phyloP scores from a whole-genome alignment of 2,888 invertebrate genomes.

The Globia sparganii region DNA sequence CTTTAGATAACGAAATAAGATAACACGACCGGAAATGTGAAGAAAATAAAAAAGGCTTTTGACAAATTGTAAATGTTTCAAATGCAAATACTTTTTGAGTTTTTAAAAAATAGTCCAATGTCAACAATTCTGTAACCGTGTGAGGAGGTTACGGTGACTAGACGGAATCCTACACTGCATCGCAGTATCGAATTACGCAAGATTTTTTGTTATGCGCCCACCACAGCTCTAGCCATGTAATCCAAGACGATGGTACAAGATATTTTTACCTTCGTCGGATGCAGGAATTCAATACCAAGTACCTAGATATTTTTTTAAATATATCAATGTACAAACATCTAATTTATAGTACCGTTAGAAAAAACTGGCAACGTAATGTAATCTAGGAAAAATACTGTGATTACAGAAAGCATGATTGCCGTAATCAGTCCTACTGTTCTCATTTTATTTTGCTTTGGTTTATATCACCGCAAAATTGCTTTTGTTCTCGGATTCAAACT shows the following conservation, averaged over 20 bases:
- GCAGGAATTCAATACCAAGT: constrained; percentile 72
- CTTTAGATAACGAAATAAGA: constrained; percentile 79
- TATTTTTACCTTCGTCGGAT: constrained; percentile 82
- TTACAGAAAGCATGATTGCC: constrained; percentile 64
- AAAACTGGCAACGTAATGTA: constrained; percentile 59
- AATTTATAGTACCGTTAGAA: constrained; percentile 65
- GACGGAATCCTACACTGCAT: constrained; percentile 84
- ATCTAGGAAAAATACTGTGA: constrained; percentile 64
- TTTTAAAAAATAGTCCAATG: constrained; percentile 24
- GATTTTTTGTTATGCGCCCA: constrained; percentile 80
- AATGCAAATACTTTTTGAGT: constrained; percentile 30
- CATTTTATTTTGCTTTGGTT: constrained; percentile 62
- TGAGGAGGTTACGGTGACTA: constrained; percentile 82
- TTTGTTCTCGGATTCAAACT: constrained; percentile 58
- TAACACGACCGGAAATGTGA: constrained; percentile 77
- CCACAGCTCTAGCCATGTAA: constrained; percentile 84
- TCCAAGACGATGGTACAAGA: constrained; percentile 76
- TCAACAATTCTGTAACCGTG: constrained; percentile 67
- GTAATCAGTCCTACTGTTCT: constrained; percentile 62
- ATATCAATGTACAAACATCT: constrained; percentile 52
- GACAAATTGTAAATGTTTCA: constrained; percentile 27
- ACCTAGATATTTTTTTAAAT: constrained; percentile 59
- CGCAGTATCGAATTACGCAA: constrained; percentile 81
- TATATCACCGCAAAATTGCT: constrained; percentile 66
- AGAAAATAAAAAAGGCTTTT: constrained; percentile 45